Evolutionary conservation across 2,888 invertebrate genomes (phyloP), one percentile per base, ranked within the genome.

Genomic region (Camptogramma bilineatum): DNA sequence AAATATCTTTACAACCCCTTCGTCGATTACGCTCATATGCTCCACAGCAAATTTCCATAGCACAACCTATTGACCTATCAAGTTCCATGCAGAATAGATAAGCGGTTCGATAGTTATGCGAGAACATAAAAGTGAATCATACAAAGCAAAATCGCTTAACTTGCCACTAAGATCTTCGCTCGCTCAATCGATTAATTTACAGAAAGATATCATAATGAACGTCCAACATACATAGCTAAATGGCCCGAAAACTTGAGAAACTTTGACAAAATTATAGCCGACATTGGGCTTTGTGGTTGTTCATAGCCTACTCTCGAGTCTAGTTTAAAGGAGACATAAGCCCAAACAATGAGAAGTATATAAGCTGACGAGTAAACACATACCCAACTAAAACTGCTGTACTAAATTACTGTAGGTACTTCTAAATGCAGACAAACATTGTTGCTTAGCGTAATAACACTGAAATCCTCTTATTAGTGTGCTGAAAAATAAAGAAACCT

Each of bases 401-500:
- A 57, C 54, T 52, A 52, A 61, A 56, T 53, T 53, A 21, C 54
- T 51, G 62, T 56, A 63, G 31, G 56, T 53, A 55, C 17, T 56
- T 10, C 19, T 44, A 47, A 57, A 18, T 51, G 21, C 52, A 57
- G 39, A 47, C 60, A 67, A 65, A 70, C 62, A 58, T 65, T 66
- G 58, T 62, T 59, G 64, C 54, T 56, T 62, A 28, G 57, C 53
- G 61, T 53, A 62, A 66, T 64, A 62, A 69, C 63, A 69, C 60
- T 68, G 69, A 76, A 73, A 71, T 71, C 68, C 75, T 78, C 76
- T 82, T 82, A 80, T 81, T 80, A 82, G 71, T 73, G 75, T 71
- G 76, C 71, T 80, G 76, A 79, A 79, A 76, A 79, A 78, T 76
- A 78, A 77, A 80, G 74, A 76, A 80, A 78, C 74, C 75, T 74